Conservation (phyloP, 2,888 invertebrate species). For the Trachelus stipa region DNA sequence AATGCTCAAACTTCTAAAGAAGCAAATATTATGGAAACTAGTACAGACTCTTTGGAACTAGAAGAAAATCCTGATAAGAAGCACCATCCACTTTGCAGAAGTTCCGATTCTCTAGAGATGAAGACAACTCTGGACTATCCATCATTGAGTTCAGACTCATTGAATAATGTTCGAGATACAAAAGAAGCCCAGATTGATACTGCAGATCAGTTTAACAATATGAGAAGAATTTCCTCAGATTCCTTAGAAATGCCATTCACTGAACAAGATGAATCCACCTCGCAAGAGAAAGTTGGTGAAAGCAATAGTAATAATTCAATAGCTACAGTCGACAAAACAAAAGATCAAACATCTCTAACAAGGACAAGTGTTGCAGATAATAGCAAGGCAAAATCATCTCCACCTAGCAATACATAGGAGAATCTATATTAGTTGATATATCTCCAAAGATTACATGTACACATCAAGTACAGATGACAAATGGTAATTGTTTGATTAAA, state of each 20-base stretch:
- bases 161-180: constrained; percentile 58
- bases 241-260: constrained; percentile 56
- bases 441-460: background rate
- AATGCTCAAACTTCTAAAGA: constrained; percentile 51
- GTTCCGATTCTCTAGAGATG: constrained; percentile 77
- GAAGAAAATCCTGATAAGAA: constrained; percentile 63
- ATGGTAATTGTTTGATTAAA: background rate
- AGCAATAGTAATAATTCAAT: constrained; percentile 37
- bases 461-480: background rate
- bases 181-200: constrained; percentile 44
- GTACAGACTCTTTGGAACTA: constrained; percentile 74
- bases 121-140: constrained; percentile 68
- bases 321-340: constrained; percentile 28
- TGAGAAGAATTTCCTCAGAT: constrained; percentile 61
- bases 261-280: constrained; percentile 8
- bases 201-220: constrained; percentile 45
- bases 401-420: constrained; percentile 49
- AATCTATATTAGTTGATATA: constrained; percentile 16
- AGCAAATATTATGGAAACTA: constrained; percentile 71
- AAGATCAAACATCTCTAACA: constrained; percentile 36
- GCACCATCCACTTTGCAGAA: constrained; percentile 71
- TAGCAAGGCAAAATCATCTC: constrained; percentile 43
- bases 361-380: constrained; percentile 41
- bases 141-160: constrained; percentile 62
- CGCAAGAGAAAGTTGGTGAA: constrained; percentile 16